Evolutionary conservation across 1,140 invertebrate genomes (phyloP).

Genomic region (Lethrus apterus): DNA sequence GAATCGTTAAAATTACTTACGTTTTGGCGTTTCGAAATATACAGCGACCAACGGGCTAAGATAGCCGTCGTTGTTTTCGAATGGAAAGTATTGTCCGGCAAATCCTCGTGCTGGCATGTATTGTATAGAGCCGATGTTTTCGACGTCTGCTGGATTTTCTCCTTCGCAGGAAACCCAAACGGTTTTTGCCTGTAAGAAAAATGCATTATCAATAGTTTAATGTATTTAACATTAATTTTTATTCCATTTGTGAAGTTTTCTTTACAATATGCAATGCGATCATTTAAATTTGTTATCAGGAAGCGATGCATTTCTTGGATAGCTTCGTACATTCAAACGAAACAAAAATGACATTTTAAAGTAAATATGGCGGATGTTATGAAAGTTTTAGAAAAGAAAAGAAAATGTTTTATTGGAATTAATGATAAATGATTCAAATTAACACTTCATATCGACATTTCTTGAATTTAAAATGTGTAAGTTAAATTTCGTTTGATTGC

Average conservation of each 20-base stretch:
- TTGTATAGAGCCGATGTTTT: conserved; percentile 79
- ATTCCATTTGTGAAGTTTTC: not conserved
- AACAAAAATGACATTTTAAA: not conserved
- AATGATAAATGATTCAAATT: too few species aligned
- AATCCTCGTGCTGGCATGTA: conserved; percentile 74
- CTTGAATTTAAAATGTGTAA: not conserved
- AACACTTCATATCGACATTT: not conserved
- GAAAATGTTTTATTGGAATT: not conserved
- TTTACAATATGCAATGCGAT: too few species aligned
- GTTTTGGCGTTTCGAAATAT: conserved; percentile 72
- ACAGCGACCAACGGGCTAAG: conserved; percentile 83
- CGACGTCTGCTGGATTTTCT: conserved; percentile 82
- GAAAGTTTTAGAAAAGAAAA: not conserved
- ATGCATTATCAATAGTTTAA: too few species aligned
- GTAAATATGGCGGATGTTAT: conserved; percentile 1
- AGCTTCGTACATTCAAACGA: not conserved
- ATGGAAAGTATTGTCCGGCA: conserved; percentile 73
- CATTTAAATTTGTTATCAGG: too few species aligned
- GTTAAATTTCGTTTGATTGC: not conserved
- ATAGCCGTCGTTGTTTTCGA: conserved; percentile 72
- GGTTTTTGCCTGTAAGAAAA: conserved; percentile 51
- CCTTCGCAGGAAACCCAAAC: conserved; percentile 85
- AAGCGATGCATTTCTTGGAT: not conserved
- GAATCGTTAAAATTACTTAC: conserved; percentile 53
- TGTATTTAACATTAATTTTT: conserved; percentile 3